Base-by-base conservation (phyloP, 2,113 vertebrate species). In the Syngnathus floridae region DNA sequence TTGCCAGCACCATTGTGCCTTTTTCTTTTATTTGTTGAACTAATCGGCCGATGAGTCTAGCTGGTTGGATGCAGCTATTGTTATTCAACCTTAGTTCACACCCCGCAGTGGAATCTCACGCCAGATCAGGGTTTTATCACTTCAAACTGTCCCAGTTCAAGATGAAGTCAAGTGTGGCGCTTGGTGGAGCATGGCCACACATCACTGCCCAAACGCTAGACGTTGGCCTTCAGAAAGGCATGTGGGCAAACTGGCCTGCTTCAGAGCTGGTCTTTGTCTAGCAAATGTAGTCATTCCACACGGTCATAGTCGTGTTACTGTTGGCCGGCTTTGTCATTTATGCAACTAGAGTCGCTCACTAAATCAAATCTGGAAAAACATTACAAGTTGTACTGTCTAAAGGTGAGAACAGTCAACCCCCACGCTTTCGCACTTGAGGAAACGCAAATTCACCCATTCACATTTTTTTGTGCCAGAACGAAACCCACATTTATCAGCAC, bases 221-320 rank as follows among this genome's bases (percentile, higher is more conserved):
- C 62, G 43, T 43, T 71, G 71, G 75, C 78, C 85, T 73, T 52
- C n/a, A 76, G 77, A 72, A 69, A 14, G 0, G 74, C 70, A 79
- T 83, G 64, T 49, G 22, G 56, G 74, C 72, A 80, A 84, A 65
- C 60, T 35, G 41, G 21, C 57, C 36, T 14, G 51, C 51, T 70
- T 64, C n/a, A 4, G 4, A 57, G 36, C 43, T 62, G 57, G 10
- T 66, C 58, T 72, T 31, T 63, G 59, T 77, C 75, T 66, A 66
- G 66, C 66, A 68, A 66, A 61, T 14, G 62, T 26, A 65, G 69
- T 62, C 59, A 43, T 56, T 56, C 69, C 62, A 54, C 65, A 76
- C 62, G 58, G 70, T 69, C 63, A 72, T 22, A 17, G 64, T 64
- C 73, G 21, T 64, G 48, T 46, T 62, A 45, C 55, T 72, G 46